These are phyloP conservation scores for Rhincodon typus DNA, from an alignment of 2,797 vertebrate species.

Conservation along the genomic window DNA sequence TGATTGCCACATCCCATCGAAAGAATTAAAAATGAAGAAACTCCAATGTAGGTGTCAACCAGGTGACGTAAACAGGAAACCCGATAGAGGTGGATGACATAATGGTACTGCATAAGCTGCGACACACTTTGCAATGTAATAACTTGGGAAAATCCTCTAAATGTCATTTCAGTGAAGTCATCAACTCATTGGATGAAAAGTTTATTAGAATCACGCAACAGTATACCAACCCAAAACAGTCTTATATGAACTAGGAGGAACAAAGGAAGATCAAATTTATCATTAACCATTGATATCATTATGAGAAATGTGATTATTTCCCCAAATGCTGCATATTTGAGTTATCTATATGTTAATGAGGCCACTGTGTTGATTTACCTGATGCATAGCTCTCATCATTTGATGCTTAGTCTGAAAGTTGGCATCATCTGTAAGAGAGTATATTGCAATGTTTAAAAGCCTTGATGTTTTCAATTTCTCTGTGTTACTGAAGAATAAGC, in stretches of 20 bases:
- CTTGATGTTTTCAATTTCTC: background rate
- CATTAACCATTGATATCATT: background rate
- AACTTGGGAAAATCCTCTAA: background rate
- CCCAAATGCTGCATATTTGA: background rate
- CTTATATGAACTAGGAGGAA: background rate
- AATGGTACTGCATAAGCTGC: background rate
- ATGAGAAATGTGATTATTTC: background rate
- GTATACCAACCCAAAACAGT: background rate
- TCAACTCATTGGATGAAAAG: background rate
- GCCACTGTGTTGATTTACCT: slow-evolving; percentile 51
- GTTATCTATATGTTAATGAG: background rate
- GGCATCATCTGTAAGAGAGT: slow-evolving; percentile 51
- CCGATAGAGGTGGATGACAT: background rate
- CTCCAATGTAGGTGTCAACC: too few species aligned
- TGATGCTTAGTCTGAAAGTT: slow-evolving; percentile 51
- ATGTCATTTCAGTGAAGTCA: background rate
- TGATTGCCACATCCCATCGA: too few species aligned
- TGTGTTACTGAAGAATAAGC: background rate
- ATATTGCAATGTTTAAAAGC: background rate
- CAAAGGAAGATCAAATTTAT: too few species aligned
- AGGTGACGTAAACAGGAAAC: background rate
- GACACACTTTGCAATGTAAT: background rate
- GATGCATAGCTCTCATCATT: slow-evolving; percentile 50
- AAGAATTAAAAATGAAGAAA: too few species aligned
- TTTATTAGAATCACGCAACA: background rate